Base-by-base conservation (phyloP, 2,113 vertebrate genomes). In the Pelecanoides urinatrix region DNA sequence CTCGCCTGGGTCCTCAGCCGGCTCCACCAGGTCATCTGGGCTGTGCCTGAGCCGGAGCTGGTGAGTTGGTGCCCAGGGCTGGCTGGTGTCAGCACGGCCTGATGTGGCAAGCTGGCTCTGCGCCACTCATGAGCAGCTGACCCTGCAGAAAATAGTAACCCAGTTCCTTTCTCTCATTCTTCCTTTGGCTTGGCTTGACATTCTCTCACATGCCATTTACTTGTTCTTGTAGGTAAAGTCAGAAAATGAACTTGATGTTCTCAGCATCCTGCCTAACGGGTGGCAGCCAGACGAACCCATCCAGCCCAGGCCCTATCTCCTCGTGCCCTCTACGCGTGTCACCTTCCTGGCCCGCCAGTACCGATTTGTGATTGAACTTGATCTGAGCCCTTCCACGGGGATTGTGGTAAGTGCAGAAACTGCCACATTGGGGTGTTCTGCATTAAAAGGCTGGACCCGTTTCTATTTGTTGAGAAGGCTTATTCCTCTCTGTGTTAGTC, bases 301-400 rank as follows among this genome's bases (percentile, higher is more conserved):
- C 38, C 94, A 97, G 44, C 88, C 97, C 36, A 97, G 97, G 88
- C 98, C 99, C 4, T 99, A 98, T 71, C 98, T 98, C 52, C 96
- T 99, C 4, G 98, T 99, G 83, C 99, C 99, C 10, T 99, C 99
- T 11, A 99, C 99, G 0, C 98, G 98, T 20, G 98, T 99, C 94
- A 99, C 98, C 86, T 99, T 99, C 97, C 98, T 99, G 97, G 99
- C 99, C 34, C 99, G 99, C 40, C 98, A 99, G 84, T 99, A 99
- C 97, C 99, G 99, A 63, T 99, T 99, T 92, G 99, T 99, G 94
- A 99, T 99, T 73, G 99, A 99, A 92, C 98, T 99, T 83, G 99
- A 99, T 84, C 98, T 99, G 83, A 99, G 99, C 97, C 99, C 99
- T 40, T 99, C 99, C 95, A 99, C 99, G 0, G 99, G 99, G 68